These are phyloP conservation scores for Yponomeuta cagnagella DNA, from an alignment of 2,888 invertebrate species.

Conservation along the genomic window DNA sequence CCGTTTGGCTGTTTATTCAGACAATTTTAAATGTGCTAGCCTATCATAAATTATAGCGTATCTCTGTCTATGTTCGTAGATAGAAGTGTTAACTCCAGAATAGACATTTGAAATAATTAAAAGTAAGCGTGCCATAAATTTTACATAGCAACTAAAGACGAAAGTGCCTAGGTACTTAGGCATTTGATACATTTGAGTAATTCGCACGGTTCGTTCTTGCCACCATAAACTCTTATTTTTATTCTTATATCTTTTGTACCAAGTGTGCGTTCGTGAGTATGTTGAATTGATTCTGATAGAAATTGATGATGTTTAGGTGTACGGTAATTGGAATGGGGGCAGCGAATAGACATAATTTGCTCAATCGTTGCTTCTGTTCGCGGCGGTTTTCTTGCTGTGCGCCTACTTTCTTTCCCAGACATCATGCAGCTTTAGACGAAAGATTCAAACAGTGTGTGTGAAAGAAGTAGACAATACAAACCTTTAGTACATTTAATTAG, in stretches of 20 bases:
- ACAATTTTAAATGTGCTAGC: neutral
- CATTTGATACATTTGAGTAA: neutral
- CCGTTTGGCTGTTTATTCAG: neutral
- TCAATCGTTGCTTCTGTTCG: too few species aligned
- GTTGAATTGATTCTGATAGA: too few species aligned
- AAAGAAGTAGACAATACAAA: slow-evolving; percentile 20
- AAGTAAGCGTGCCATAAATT: neutral
- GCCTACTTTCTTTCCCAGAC: neutral
- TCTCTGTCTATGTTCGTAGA: neutral
- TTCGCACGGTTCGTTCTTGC: neutral
- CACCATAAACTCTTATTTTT: neutral
- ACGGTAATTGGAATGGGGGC: too few species aligned
- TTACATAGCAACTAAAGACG: neutral
- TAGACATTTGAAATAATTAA: too few species aligned
- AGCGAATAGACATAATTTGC: too few species aligned
- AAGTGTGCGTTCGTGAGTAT: too few species aligned
- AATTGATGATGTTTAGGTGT: too few species aligned
- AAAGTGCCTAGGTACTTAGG: too few species aligned
- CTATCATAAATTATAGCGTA: neutral
- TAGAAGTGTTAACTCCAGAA: too few species aligned
- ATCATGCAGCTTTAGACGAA: neutral
- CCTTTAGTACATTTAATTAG: slow-evolving; percentile 44
- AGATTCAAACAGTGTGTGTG: slow-evolving; percentile 21
- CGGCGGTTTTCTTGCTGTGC: too few species aligned
- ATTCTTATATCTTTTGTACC: neutral